phyloP scores from a whole-genome alignment of 2,888 invertebrate genomes.

The Eucera pruinosa region DNA sequence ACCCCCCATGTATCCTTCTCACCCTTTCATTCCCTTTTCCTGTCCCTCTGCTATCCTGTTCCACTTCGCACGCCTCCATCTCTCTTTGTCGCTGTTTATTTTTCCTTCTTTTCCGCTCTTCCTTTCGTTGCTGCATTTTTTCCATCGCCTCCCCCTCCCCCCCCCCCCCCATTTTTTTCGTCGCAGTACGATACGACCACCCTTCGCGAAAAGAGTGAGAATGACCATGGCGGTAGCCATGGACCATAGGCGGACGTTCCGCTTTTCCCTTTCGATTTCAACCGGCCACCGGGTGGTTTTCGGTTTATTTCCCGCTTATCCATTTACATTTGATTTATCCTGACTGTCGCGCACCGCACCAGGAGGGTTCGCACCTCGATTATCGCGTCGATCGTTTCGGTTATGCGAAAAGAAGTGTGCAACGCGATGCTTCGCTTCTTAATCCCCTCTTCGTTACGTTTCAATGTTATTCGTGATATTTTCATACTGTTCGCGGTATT shows the following conservation, averaged over 20 bases:
- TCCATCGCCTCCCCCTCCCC: slow-evolving; percentile 15
- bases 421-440: background rate
- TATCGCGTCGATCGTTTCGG: slow-evolving; percentile 26
- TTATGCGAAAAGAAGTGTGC: slow-evolving; percentile 19
- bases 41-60: background rate
- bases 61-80: slow-evolving; percentile 12
- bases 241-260: slow-evolving; percentile 16
- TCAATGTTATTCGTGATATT: too few species aligned
- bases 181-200: slow-evolving; percentile 15
- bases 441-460: background rate
- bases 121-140: background rate
- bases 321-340: slow-evolving; percentile 74
- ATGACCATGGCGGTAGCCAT: slow-evolving; percentile 12
- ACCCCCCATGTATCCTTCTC: slow-evolving; percentile 20
- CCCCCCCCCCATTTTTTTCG: slow-evolving; percentile 16
- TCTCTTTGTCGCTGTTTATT: slow-evolving; percentile 40
- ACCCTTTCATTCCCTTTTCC: slow-evolving; percentile 10
- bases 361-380: slow-evolving; percentile 57
- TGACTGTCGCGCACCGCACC: slow-evolving; percentile 61
- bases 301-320: slow-evolving; percentile 69
- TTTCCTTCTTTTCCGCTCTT: background rate
- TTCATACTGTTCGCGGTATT: too few species aligned
- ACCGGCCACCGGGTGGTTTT: slow-evolving; percentile 65
- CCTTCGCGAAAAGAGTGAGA: slow-evolving; percentile 14
- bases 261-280: slow-evolving; percentile 44